Base-by-base conservation (phyloP, 2,797 vertebrate species). In the Dermochelys coriacea region DNA sequence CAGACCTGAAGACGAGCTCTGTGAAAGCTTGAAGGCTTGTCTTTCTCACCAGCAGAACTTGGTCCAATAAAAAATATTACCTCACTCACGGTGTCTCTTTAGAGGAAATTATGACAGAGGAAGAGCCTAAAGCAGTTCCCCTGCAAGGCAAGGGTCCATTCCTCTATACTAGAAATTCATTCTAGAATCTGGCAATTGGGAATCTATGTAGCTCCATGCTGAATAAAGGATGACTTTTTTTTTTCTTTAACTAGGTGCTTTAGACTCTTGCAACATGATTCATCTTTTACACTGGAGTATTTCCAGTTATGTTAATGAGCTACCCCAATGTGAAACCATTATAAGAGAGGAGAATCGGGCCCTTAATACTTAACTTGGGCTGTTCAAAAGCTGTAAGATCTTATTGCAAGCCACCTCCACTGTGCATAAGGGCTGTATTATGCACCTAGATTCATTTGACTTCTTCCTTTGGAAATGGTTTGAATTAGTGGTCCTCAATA, bases 381-480 rank as follows among this genome's bases (percentile, higher is more conserved):
- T 93, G 45, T 50, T 89, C 78, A 51, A 93, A 97, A 81, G 49
- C 52, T 92, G 80, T 95, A 95, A 94, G 81, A 90, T 55, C 80
- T 85, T 93, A 88, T 89, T 86, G 45, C 52, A 83, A 95, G 95
- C 86, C 31, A 59, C 54, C 54, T 93, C 75, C 85, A 37, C 88
- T 85, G 55, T 91, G 94, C 59, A 86, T 54, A 47, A 93, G 75
- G 64, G 12, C 85, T 93, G 96, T 96, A 59, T 91, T 93, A 80
- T 75, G 18, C 61, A 82, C 49, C 18, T 93, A 77, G 0, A 0
- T 94, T 97, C 86, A 92, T 85, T 95, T 94, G 81, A 90, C 68
- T 95, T 90, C 88, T 94, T 74, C 79, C 85, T 87, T 94, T 89
- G 87, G 85, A 95, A 96, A 96, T 93, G 88, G 93, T 97, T 96